These are phyloP conservation scores for Tipula helvola DNA, from an alignment of 2,888 invertebrate species.

Conservation along the genomic window DNA sequence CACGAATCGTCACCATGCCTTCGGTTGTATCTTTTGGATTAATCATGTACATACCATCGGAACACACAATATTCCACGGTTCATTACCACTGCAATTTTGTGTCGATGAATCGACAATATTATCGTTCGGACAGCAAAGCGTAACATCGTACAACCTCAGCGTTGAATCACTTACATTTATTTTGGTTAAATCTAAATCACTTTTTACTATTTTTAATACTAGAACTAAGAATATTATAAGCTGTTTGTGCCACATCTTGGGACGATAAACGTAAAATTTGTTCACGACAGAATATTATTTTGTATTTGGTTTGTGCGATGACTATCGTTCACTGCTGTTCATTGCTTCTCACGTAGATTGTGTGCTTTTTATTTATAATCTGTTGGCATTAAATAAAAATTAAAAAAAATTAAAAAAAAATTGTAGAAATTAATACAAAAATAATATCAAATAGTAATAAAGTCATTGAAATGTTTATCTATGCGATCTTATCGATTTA, in stretches of 20 bases:
- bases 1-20: neutral
- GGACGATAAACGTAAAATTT: neutral
- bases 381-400: neutral
- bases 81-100: neutral
- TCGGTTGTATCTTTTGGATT: neutral
- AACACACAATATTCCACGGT: neutral
- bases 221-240: neutral
- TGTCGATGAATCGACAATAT: neutral
- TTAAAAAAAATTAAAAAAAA: neutral
- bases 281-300: neutral
- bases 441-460: neutral
- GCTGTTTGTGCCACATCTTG: neutral
- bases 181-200: neutral
- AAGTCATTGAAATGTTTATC: neutral
- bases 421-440: neutral
- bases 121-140: neutral
- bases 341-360: neutral
- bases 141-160: neutral
- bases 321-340: neutral
- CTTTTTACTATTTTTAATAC: neutral
- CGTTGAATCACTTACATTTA: neutral
- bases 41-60: neutral
- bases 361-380: neutral
- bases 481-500: neutral
- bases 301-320: neutral